Conservation (phyloP, 2,797 vertebrate species). For the Manis pentadactyla region DNA sequence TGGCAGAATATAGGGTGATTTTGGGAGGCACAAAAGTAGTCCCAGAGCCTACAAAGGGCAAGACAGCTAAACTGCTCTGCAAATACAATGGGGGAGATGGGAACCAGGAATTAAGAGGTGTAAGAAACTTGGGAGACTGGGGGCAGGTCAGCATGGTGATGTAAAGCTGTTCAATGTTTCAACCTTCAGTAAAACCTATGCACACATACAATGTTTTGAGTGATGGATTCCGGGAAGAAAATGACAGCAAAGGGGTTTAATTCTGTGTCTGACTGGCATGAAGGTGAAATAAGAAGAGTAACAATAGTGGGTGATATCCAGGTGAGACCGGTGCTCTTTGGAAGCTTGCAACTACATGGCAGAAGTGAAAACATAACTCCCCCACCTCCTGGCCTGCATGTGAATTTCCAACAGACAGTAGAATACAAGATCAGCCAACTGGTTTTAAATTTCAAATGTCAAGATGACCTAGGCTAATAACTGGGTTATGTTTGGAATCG, state of each 20-base stretch:
- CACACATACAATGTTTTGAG: neutral
- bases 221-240: slow-evolving; percentile 7
- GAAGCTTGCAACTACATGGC: neutral
- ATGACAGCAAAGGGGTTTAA: neutral
- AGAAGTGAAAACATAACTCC: neutral
- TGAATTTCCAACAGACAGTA: slow-evolving; percentile 29
- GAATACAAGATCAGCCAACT: neutral
- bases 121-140: neutral
- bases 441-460: slow-evolving; percentile 46
- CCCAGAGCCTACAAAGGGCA: neutral
- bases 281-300: slow-evolving; percentile 11
- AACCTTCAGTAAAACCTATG: neutral
- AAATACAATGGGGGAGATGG: neutral
- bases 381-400: neutral
- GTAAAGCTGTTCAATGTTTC: neutral
- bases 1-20: neutral
- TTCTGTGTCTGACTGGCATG: neutral
- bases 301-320: neutral
- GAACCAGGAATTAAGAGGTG: neutral
- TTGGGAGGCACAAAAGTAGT: neutral
- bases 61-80: neutral
- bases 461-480: neutral
- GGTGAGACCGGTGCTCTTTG: neutral
- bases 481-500: neutral
- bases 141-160: neutral